Base-by-base conservation (phyloP, 53 echinoderm and acorn worm species). In the Patiria pectinifera region DNA sequence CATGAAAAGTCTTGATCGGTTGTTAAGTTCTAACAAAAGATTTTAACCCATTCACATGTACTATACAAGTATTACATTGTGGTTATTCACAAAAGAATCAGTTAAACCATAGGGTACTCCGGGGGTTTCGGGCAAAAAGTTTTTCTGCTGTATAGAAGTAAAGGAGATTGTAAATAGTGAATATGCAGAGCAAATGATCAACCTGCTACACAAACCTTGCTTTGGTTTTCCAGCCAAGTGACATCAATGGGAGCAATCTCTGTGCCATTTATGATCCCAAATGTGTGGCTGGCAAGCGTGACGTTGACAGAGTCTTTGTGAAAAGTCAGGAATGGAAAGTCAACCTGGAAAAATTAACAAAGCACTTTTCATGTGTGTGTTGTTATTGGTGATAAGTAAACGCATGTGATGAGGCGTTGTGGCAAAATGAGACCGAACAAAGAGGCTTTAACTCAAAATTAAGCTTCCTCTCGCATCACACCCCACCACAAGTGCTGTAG, bases 281-380 rank as follows among this genome's bases (percentile, higher is more conserved):
- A 85, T 23, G 93, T 62, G 26, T 80, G 18, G 61, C 96, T 96
- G 4, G 82, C 62, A 10, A 96, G 83, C 9, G 58, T 87, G 46
- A 96, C 22, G 59, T 87, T 71, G 48, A 96, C 77, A 59, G 96
- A 91, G 63, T 93, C 94, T 24, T 83, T 5, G 46, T 84, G 15
- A 78, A 96, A 95, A 14, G 88, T 60, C 63, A 93, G 78, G 44
- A 69, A 94, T 15, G 94, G 96, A 69, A 93, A 83, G 80, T 96
- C 92, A 22, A 95, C 94, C 96, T 96, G 86, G 15, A 35, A 23
- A 91, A 24, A 89, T 19, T 72, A 3, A 77, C 61, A 91, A n/a
- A 25, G 18, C 18, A 43, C 63, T 18, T 63, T 80, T 49, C 4
- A 58, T 3, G 59, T 53, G 53, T 53, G 53, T 53, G 53, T 53